phyloP scores from a whole-genome alignment of 1,140 invertebrate species.

The Drosophila prosaltans region DNA sequence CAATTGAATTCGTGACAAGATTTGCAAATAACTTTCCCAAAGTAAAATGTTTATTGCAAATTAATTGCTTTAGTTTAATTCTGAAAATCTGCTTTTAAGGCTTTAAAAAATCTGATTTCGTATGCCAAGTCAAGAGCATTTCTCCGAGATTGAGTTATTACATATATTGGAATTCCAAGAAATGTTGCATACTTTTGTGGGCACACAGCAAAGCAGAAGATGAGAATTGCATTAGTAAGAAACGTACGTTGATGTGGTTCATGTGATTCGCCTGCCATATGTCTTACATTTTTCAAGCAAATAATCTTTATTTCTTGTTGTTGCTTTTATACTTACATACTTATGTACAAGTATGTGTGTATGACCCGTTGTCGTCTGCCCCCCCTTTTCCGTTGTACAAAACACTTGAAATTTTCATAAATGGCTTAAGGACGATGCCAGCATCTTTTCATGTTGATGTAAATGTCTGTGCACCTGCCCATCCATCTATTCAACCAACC shows the following conservation, averaged over 20 bases:
- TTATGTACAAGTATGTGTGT: conserved; percentile 8
- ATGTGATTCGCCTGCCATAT: conserved; percentile 35
- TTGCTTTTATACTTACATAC: conserved; percentile 15
- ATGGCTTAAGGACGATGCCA: conserved; percentile 48
- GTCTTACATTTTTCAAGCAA: conserved; percentile 40
- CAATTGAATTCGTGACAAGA: conserved; percentile 52
- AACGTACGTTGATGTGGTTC: conserved; percentile 19
- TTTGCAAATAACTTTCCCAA: conserved; percentile 33
- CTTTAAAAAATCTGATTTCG: background rate
- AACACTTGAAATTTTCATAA: conserved; percentile 58
- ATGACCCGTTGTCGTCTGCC: conserved; percentile 9
- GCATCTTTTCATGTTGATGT: conserved; percentile 11
- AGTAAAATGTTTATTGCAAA: background rate
- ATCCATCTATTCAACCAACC: conserved; percentile 27
- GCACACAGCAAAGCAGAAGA: conserved; percentile 13
- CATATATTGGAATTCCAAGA: conserved; percentile 24
- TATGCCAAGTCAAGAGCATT: background rate
- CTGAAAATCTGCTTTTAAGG: too few species aligned
- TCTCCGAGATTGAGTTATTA: conserved; percentile 36
- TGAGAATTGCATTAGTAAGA: conserved; percentile 15
- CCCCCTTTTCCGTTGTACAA: background rate
- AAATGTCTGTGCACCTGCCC: conserved; percentile 36
- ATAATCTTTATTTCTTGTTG: conserved; percentile 34
- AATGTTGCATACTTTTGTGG: conserved; percentile 36
- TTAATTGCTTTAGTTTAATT: background rate